Base-by-base conservation (phyloP, 2,113 vertebrate species). In the Aphyosemion australe region DNA sequence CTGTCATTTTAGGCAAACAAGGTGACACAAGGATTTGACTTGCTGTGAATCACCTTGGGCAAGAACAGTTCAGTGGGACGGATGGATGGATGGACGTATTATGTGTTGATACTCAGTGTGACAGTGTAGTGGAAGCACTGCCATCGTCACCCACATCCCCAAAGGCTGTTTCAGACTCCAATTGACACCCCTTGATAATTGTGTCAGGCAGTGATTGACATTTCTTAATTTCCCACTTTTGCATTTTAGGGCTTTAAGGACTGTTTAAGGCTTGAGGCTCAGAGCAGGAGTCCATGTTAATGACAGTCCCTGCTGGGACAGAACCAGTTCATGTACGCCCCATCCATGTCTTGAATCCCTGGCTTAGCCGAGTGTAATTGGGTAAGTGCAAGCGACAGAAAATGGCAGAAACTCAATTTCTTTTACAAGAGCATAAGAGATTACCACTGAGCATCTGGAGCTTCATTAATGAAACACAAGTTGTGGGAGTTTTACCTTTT, bases 191-290 rank as follows among this genome's bases (percentile, higher is more conserved):
- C 58, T 60, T 62, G 69, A 76, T 71, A 76, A 48, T 49, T 31
- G 68, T 69, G 65, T 82, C 81, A 72, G 76, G 20, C 34, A 34
- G 26, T 88, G 85, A 88, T 78, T 88, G 89, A 86, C 86, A 76
- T 85, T 88, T 87, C 69, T 79, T 82, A 84, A 88, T 86, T 85
- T 85, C 62, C 78, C 47, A 48, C 64, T 75, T 63, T 68, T 55
- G 61, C 50, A 41, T 16, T 54, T 61, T 32, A 37, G 41, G 52
- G 62, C 73, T 79, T 26, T 75, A 55, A 76, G 81, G 79, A 78
- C 73, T 20, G 65, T 65, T 61, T 65, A 53, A 61, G 71, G 72
- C 79, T 80, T 0, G 19, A 61, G 77, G 84, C 76, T 75, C 45
- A 12, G 14, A 72, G 82, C 60, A 56, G 73, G 80, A 57, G 57